Evolutionary conservation across 2,888 invertebrate species (phyloP), one percentile per base, ranked within the genome.

Genomic region (Zhengitettix transpicula): DNA sequence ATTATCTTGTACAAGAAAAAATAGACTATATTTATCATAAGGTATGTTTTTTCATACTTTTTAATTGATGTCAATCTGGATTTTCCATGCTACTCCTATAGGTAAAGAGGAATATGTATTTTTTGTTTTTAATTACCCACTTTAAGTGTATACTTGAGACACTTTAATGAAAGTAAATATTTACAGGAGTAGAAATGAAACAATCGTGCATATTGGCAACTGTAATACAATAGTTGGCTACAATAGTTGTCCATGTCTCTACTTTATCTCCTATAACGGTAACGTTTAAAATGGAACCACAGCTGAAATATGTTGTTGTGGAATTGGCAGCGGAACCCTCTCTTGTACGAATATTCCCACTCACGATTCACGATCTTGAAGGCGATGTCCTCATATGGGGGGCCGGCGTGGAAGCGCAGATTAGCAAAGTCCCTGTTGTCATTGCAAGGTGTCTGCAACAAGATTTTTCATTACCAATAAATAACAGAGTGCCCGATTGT

Each of bases 211-310:
- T 7, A 28, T 28, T 28, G 28, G 9, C 17, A 53, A 17, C 11
- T 10, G 15, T 11, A 16, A 51, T 12, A 17, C 11, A 28, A 53
- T 1, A 53, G 15, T 28, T 11, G 15, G 9, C 16, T 53, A 17
- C 11, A 28, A 53, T 1, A 53, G 15, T 28, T 11, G 15, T 10
- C 16, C 15, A 28, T 28, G 28, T 28, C 28, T 28, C 28, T 7
- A 28, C 3, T 28, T 72, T 73, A 91, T 70, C 90, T 80, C 57
- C 99, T 80, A 75, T 99, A 99, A 64, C 99, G 80, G 72, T 98
- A 98, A 66, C 97, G 79, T 75, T 99, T 99, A 77, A 99, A 99
- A 72, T 98, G 98, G 76, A 99, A 99, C 98, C 99, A 99, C 47
- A 99, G 77, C 73, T 99, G 99, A 72, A 99, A 98, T 67, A 99